Evolutionary conservation across 2,888 invertebrate genomes (phyloP).

Genomic region (Erpobdella octoculata): DNA sequence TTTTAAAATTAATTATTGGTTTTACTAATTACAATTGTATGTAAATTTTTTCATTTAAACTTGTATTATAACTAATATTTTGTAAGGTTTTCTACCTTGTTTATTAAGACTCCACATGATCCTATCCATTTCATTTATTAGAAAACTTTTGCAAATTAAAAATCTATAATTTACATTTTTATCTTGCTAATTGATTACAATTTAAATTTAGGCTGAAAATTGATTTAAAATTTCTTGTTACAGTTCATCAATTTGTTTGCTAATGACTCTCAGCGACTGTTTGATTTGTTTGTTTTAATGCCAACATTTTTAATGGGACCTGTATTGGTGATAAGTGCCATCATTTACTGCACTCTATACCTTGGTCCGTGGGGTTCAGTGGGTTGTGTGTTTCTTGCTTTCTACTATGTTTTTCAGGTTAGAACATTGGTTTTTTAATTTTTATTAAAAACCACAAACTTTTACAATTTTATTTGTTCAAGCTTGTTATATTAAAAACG

Average conservation of each 20-base stretch:
- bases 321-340: conserved; percentile 54
- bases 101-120: too few species aligned
- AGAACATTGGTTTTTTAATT: too few species aligned
- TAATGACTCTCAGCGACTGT: conserved; percentile 58
- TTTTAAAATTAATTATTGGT: neutral
- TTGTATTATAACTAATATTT: too few species aligned
- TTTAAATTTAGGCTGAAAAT: too few species aligned
- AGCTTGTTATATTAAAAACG: conserved; percentile 54
- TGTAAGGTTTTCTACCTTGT: too few species aligned
- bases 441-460: too few species aligned
- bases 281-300: conserved; percentile 54
- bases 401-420: conserved; percentile 58
- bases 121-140: too few species aligned
- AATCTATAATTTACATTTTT: neutral
- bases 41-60: too few species aligned
- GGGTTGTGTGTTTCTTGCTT: conserved; percentile 54
- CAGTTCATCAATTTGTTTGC: conserved; percentile 59
- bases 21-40: neutral
- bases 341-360: conserved; percentile 55
- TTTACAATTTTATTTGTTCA: too few species aligned
- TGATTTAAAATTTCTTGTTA: neutral
- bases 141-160: conserved; percentile 31
- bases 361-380: conserved; percentile 57
- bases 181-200: too few species aligned
- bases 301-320: conserved; percentile 50